phyloP scores from a whole-genome alignment of 2,113 vertebrate species.

The Phalacrocorax pelagicus region DNA sequence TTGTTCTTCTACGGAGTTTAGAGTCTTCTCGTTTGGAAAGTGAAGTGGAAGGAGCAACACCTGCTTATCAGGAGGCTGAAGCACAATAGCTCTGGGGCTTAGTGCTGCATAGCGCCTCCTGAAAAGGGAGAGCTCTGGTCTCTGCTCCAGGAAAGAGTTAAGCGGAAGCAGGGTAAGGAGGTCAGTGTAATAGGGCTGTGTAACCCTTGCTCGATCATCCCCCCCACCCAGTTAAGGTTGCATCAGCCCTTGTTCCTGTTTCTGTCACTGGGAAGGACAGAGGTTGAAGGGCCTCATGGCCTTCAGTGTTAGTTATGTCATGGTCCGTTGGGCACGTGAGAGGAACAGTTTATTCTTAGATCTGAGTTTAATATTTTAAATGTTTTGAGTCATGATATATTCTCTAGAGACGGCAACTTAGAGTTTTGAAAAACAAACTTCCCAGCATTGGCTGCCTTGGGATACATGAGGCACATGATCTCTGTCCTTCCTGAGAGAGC shows the following conservation, averaged over 20 bases:
- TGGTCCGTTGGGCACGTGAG: background rate
- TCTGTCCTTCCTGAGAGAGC: background rate
- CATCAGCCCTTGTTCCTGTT: background rate
- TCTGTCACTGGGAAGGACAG: background rate
- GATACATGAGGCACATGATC: background rate
- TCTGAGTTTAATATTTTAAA: background rate
- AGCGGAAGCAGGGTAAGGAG: background rate
- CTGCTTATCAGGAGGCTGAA: background rate
- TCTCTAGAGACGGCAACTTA: background rate
- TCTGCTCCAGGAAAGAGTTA: background rate
- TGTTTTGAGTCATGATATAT: background rate
- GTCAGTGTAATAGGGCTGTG: background rate
- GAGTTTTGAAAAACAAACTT: background rate
- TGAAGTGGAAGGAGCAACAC: background rate
- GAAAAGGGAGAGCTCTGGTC: background rate
- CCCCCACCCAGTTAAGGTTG: background rate
- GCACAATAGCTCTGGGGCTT: background rate
- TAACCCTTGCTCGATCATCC: background rate
- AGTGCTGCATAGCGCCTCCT: rapidly evolving
- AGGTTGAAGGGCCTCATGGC: rapidly evolving
- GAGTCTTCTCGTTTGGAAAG: background rate
- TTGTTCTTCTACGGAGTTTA: background rate
- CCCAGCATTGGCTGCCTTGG: background rate
- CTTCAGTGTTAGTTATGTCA: background rate
- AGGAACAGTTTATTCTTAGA: background rate